These are phyloP conservation scores for Hemicordylus capensis DNA, from an alignment of 2,113 vertebrate species.

Conservation along the genomic window DNA sequence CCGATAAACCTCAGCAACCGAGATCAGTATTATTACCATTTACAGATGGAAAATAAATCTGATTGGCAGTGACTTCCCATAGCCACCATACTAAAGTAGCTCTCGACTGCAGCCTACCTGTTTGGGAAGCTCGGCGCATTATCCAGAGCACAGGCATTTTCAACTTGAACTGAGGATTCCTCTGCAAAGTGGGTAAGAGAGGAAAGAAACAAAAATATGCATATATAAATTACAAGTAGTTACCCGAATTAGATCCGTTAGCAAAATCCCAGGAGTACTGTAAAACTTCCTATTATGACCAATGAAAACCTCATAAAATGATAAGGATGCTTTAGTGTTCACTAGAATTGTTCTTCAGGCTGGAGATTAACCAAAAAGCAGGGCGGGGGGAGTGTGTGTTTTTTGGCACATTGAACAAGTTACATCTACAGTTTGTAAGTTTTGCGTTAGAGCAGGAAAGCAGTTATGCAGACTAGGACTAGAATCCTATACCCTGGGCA, in stretches of 20 bases:
- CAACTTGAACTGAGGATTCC: background rate
- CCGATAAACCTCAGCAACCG: background rate
- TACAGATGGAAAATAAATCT: background rate
- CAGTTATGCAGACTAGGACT: background rate
- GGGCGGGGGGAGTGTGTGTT: no score
- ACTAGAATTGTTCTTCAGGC: background rate
- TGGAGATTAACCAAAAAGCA: background rate
- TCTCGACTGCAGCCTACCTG: conserved; percentile 25
- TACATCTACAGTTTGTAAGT: no score
- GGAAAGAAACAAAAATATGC: background rate
- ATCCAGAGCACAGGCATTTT: conserved; percentile 50
- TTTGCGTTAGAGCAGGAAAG: background rate
- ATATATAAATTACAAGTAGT: no score
- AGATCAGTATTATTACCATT: background rate
- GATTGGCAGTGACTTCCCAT: background rate
- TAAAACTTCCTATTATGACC: background rate
- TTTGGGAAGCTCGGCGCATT: conserved; percentile 31
- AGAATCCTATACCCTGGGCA: background rate
- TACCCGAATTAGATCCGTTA: background rate
- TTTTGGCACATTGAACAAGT: no score
- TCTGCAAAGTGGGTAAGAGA: conserved; percentile 5
- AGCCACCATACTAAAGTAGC: background rate
- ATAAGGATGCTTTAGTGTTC: background rate
- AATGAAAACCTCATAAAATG: background rate
- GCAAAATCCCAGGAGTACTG: background rate